Conservation (phyloP, 2,888 invertebrate genomes). For the Pelosia muscerda region DNA sequence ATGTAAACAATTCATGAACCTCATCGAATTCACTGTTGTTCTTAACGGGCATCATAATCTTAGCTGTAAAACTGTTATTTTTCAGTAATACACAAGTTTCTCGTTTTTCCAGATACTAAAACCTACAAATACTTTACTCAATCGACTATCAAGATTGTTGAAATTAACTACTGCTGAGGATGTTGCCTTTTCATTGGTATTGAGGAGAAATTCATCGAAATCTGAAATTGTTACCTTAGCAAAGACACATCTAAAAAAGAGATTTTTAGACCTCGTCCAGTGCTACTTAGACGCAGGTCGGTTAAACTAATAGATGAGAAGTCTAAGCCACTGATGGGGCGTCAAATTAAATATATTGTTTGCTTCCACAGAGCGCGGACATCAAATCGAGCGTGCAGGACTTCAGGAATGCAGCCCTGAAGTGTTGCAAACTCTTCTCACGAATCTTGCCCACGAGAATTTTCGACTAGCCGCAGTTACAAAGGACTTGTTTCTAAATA, state of each 20-base stretch:
- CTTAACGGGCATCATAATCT: slow-evolving; percentile 28
- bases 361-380: slow-evolving; percentile 85
- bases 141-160: slow-evolving; percentile 94
- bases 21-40: slow-evolving; percentile 20
- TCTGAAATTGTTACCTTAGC: slow-evolving; percentile 91
- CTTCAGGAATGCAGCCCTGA: slow-evolving; percentile 97
- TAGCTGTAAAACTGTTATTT: slow-evolving; percentile 21
- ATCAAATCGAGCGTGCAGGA: slow-evolving; percentile 92
- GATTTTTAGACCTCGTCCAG: slow-evolving; percentile 94
- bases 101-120: slow-evolving; percentile 89
- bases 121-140: slow-evolving; percentile 92
- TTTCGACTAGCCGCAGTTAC: slow-evolving; percentile 91
- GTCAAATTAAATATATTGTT: slow-evolving; percentile 23
- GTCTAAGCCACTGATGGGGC: slow-evolving; percentile 1
- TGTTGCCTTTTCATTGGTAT: slow-evolving; percentile 95
- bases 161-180: slow-evolving; percentile 96
- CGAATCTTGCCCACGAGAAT: slow-evolving; percentile 87
- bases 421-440: slow-evolving; percentile 93
- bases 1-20: slow-evolving; percentile 27
- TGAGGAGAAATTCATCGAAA: slow-evolving; percentile 93
- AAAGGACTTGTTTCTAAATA: slow-evolving; percentile 93
- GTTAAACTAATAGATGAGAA: slow-evolving; percentile 29
- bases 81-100: slow-evolving; percentile 36
- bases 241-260: slow-evolving; percentile 92
- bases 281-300: slow-evolving; percentile 94